These are phyloP conservation scores for Macquaria australasica DNA, from an alignment of 2,113 vertebrate species.

Conservation along the genomic window DNA sequence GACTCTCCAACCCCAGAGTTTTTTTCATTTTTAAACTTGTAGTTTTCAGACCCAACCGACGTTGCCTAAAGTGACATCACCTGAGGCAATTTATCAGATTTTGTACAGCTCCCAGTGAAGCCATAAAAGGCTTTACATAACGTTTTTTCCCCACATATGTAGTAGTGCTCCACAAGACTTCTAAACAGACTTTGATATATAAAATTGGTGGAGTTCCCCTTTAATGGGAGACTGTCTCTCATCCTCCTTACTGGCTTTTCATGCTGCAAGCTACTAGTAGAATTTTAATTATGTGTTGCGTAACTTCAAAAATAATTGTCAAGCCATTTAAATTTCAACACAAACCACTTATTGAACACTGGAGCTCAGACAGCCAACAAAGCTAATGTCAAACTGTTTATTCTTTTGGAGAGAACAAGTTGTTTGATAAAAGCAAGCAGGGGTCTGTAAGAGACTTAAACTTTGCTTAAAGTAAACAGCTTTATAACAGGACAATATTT, in stretches of 20 bases:
- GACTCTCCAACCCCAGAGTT: background rate
- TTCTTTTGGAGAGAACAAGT: slow-evolving; percentile 7
- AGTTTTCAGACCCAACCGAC: background rate
- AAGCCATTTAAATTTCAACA: slow-evolving; percentile 31
- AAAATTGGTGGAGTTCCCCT: background rate
- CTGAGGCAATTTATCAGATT: background rate
- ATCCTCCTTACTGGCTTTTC: background rate
- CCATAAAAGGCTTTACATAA: background rate
- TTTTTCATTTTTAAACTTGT: background rate
- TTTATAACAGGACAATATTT: slow-evolving; percentile 24
- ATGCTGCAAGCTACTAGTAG: background rate
- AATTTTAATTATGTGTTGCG: slow-evolving; percentile 26
- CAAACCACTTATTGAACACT: slow-evolving; percentile 19
- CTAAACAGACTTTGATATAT: background rate
- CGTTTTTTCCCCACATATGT: background rate
- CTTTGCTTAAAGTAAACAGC: background rate
- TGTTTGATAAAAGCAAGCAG: slow-evolving; percentile 7
- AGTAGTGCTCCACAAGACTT: background rate
- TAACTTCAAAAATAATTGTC: slow-evolving; percentile 27
- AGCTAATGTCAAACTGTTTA: slow-evolving; percentile 25
- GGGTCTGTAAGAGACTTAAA: background rate
- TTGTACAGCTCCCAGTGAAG: background rate
- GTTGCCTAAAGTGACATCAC: slow-evolving; percentile 3
- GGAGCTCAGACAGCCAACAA: slow-evolving; percentile 10
- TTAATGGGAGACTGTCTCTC: slow-evolving; percentile 14